Percentiles rank a stretch among this genome's conserved stretches.
Conservation (phyloP, 2,113 vertebrate genomes). For the Pungitius pungitius region DNA sequence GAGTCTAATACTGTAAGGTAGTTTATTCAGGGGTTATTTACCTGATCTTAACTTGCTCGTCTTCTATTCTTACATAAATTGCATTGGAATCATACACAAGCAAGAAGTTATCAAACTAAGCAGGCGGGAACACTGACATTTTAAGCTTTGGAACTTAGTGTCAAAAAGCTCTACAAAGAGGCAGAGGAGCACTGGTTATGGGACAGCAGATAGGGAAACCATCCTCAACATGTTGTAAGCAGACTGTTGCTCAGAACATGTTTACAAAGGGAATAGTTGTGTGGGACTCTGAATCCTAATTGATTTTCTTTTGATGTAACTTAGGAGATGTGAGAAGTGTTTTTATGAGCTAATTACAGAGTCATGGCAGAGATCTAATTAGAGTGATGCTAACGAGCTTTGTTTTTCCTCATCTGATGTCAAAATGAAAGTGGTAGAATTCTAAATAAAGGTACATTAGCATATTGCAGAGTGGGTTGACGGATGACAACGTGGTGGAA, state of each 20-base stretch:
- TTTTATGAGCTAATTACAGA: conserved; percentile 76
- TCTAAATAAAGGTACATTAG: conserved; percentile 65
- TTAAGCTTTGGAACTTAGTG: too few species aligned
- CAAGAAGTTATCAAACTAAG: neutral
- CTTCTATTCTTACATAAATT: neutral
- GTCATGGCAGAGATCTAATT: conserved; percentile 74
- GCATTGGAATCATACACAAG: neutral
- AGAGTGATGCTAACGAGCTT: conserved; percentile 79
- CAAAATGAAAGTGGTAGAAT: conserved; percentile 68
- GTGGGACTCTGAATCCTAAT: conserved; percentile 68
- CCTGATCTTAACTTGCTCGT: too few species aligned
- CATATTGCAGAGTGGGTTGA: conserved; percentile 35
- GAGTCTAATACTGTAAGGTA: too few species aligned
- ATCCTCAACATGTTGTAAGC: conserved; percentile 24
- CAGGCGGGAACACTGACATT: neutral
- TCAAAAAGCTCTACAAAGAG: conserved; percentile 5
- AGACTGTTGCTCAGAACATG: conserved; percentile 56
- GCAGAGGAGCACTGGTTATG: conserved; percentile 1
- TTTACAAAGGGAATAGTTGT: conserved; percentile 74
- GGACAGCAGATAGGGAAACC: conserved; percentile 47
- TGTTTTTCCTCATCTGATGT: conserved; percentile 77
- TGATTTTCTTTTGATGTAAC: conserved; percentile 80
- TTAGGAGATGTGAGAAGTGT: conserved; percentile 70
- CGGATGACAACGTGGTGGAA: conserved; percentile 26
- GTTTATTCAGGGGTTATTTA: neutral